Evolutionary conservation across 2,113 vertebrate species (phyloP).

Genomic region (Eretmodus cyanostictus): DNA sequence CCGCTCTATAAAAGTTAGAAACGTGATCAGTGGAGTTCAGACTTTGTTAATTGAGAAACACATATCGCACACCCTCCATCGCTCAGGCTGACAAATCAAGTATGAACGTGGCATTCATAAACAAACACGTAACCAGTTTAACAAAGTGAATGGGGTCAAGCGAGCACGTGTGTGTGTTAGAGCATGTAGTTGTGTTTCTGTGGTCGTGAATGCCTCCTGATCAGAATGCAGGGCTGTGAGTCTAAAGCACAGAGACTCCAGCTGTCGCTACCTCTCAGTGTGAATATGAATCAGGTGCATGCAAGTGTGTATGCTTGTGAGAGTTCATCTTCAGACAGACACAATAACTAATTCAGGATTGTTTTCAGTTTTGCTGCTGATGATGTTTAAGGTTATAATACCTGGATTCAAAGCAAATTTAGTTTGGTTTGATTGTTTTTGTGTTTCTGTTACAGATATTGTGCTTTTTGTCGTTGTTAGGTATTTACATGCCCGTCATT

Average conservation of each 20-base stretch:
- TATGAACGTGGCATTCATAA: neutral
- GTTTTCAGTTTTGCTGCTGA: neutral
- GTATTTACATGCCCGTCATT: neutral
- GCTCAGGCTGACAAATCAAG: neutral
- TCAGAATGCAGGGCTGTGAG: slow-evolving; percentile 32
- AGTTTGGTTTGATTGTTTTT: neutral
- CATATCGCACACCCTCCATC: neutral
- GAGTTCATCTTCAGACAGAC: neutral
- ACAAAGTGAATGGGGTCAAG: slow-evolving; percentile 22
- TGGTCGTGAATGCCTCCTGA: neutral
- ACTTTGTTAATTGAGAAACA: neutral
- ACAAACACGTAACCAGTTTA: neutral
- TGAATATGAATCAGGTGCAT: slow-evolving; percentile 29
- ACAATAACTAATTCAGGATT: neutral
- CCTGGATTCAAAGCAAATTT: neutral
- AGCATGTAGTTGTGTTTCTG: neutral
- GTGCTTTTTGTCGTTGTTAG: fast-evolving
- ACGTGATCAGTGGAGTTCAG: neutral
- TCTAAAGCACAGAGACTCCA: slow-evolving; percentile 38
- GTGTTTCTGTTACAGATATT: neutral
- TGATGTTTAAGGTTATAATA: neutral
- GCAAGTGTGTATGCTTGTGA: neutral
- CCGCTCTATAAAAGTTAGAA: neutral
- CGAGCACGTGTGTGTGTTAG: neutral
- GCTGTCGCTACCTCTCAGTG: slow-evolving; percentile 27